Conservation (phyloP, 2,888 invertebrate genomes). For the Thereva unica region DNA sequence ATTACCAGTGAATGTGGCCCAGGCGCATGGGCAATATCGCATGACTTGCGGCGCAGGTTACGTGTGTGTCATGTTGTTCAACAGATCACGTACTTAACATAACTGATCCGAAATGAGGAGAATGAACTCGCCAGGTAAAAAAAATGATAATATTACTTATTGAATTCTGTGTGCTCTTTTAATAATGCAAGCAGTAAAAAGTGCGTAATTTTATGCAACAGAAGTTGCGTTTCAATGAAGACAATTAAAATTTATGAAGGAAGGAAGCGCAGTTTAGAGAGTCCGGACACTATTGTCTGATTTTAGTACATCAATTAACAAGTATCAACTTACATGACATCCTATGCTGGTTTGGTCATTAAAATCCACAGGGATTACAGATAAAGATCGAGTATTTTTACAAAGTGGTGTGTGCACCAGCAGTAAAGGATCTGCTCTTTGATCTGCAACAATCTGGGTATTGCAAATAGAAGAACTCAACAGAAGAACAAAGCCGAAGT, state of each 20-base stretch:
- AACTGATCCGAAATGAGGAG: conserved; percentile 19
- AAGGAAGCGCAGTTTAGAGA: too few species aligned
- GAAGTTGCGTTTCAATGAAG: not conserved
- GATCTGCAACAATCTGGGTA: too few species aligned
- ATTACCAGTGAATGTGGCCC: conserved; percentile 19
- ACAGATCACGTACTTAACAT: conserved; percentile 20
- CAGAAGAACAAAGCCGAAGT: too few species aligned
- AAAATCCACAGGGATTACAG: too few species aligned
- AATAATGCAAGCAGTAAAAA: not conserved
- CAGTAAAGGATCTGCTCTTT: too few species aligned
- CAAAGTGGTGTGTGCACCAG: too few species aligned
- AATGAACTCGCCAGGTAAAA: conserved; percentile 11
- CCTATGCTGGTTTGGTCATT: too few species aligned
- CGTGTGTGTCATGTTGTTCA: conserved; percentile 16
- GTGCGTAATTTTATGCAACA: conserved; percentile 2
- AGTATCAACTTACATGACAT: too few species aligned
- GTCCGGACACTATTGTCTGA: too few species aligned
- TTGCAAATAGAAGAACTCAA: too few species aligned
- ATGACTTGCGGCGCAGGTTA: conserved; percentile 1
- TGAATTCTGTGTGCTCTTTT: conserved; percentile 7
- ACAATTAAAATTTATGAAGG: not conserved
- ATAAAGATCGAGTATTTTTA: too few species aligned
- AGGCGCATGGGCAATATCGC: conserved; percentile 19
- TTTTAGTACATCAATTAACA: too few species aligned
- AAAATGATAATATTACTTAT: not conserved